phyloP scores from a whole-genome alignment of 64 coral and sea anemone species.

The Astreopora myriophthalma region DNA sequence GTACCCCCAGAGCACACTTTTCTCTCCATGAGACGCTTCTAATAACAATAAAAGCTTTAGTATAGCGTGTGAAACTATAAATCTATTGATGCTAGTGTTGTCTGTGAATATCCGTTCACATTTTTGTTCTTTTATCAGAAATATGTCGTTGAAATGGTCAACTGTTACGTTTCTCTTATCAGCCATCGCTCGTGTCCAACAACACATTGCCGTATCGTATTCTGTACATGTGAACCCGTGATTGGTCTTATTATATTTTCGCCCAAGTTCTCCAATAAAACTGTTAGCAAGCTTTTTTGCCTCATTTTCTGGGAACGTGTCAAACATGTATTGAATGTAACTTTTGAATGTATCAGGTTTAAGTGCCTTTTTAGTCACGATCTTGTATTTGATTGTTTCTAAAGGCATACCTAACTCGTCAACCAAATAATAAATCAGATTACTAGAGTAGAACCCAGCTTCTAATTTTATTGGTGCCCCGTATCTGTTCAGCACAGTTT shows the following conservation, averaged over 20 bases:
- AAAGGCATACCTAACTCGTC: too few species aligned
- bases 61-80: constrained; percentile 25
- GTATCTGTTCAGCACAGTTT: too few species aligned
- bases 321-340: constrained; percentile 18
- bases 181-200: constrained; percentile 14
- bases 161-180: constrained; percentile 37
- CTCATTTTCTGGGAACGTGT: not conserved
- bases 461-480: too few species aligned
- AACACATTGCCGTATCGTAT: constrained; percentile 31
- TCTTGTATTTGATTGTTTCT: constrained; percentile 8
- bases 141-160: not conserved
- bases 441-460: too few species aligned
- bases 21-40: not conserved
- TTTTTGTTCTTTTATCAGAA: not conserved
- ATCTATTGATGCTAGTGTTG: constrained; percentile 13
- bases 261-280: constrained; percentile 11
- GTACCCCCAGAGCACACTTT: too few species aligned
- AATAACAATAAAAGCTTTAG: not conserved
- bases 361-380: not conserved
- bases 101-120: not conserved
- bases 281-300: constrained; percentile 29
- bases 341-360: constrained; percentile 26
- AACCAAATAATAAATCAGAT: too few species aligned
- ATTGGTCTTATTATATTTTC: constrained; percentile 30
- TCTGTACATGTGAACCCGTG: constrained; percentile 12